Base-by-base conservation (phyloP, 2,797 vertebrate genomes). In the Melanotaenia nigrans region DNA sequence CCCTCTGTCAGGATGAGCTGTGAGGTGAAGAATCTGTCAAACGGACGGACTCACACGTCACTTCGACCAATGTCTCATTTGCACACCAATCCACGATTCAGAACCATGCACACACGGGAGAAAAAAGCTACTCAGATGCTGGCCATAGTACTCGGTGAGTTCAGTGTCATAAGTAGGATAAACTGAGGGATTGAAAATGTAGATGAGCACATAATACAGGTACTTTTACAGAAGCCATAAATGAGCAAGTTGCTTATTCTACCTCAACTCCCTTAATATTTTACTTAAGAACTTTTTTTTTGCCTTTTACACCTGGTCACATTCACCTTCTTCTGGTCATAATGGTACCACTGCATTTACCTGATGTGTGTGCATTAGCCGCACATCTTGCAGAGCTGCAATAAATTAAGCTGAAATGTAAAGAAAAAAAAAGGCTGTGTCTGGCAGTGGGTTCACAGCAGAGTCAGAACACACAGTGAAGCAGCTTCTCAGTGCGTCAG, bases 41-140 rank as follows among this genome's bases (percentile, higher is more conserved):
- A 94, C 0, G 96, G 96, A 56, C 93, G 93, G 54, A 94, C 94
- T 4, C 91, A 95, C 68, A 96, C 94, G 4, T 92, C 95, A 0
- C 79, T 97, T 77, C 93, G 84, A 77, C 83, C 92, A 45, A 70
- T 82, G 0, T 82, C 93, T 30, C 85, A 93, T n/a, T 71, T 82
- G 8, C 73, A 82, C 5, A 65, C 20, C 83, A 93, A 79, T 38
- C 4, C 62, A 6, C 87, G 92, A 61, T 95, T 95, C 73, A 93
- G 96, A 30, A 93, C 86, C 85, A 92, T 96, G 90, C 97, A 97
- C 59, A 93, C 96, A 2, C 91, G 96, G 71, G 97, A 99, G 88
- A 97, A 96, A 84, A 98, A 97, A 75, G 97, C 96, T 75, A 98
- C 97, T 0, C 96, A 98, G 93, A 99, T 97, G 97, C 80, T 99